These are phyloP conservation scores for Tachuris rubrigastra DNA, from an alignment of 2,113 vertebrate genomes.

Conservation along the genomic window DNA sequence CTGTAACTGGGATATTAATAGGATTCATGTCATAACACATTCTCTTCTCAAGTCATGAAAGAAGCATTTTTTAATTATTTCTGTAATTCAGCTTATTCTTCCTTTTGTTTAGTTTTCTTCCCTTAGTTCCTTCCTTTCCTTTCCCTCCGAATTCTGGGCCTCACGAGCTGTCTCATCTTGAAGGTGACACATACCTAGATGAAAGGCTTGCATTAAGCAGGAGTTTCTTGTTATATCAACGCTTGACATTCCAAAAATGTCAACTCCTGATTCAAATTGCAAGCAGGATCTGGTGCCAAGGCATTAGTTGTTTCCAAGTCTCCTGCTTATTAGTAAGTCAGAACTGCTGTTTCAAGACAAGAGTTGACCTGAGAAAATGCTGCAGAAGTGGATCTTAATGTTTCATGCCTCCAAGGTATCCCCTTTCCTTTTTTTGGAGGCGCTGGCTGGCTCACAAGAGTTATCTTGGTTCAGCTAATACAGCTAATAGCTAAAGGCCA, in stretches of 20 bases:
- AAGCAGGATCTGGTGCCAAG: conserved; percentile 8
- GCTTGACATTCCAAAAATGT: conserved; percentile 27
- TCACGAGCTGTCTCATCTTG: not conserved
- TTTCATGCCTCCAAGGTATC: not conserved
- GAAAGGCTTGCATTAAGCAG: conserved; percentile 28
- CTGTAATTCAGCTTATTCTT: not conserved
- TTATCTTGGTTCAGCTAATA: not conserved
- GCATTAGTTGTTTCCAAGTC: not conserved
- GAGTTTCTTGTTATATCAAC: conserved; percentile 15
- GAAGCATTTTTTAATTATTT: not conserved
- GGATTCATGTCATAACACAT: not conserved
- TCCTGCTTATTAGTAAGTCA: not conserved
- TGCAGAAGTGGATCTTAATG: not conserved
- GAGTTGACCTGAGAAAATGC: not conserved
- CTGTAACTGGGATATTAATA: not conserved
- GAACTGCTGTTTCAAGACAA: not conserved
- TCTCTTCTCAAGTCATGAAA: not conserved
- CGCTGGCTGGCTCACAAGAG: not conserved
- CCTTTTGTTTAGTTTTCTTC: not conserved
- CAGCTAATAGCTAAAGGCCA: not conserved
- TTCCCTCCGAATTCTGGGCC: not conserved
- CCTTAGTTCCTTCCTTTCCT: not conserved
- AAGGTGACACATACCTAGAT: conserved; percentile 18
- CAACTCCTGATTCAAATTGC: not conserved
- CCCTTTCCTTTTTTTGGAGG: not conserved